These are phyloP conservation scores for Riparia riparia DNA, from an alignment of 2,113 vertebrate species.

Conservation along the genomic window DNA sequence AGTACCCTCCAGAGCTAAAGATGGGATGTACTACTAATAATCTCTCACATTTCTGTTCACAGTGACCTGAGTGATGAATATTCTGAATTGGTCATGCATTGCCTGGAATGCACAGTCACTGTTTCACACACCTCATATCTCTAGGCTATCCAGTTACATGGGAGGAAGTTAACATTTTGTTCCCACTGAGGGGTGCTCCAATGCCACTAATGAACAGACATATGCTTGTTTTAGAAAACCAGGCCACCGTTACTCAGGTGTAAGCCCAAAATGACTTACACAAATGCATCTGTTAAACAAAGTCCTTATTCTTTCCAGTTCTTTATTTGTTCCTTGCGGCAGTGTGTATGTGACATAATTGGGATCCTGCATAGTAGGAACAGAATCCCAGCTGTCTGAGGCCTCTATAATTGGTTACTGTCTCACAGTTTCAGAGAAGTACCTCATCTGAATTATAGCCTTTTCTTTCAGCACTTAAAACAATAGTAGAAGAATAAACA, in stretches of 20 bases:
- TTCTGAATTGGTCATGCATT: background rate
- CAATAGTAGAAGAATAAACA: background rate
- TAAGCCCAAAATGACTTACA: background rate
- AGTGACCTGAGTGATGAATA: background rate
- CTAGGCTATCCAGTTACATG: background rate
- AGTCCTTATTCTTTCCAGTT: background rate
- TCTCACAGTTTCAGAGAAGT: background rate
- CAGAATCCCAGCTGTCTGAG: background rate
- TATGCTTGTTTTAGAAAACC: background rate
- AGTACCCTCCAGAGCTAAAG: background rate
- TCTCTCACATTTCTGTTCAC: background rate
- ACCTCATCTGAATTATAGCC: background rate
- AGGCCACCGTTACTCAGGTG: background rate
- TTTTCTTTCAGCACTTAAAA: background rate
- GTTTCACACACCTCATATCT: background rate
- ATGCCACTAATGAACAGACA: background rate
- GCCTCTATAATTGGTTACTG: background rate
- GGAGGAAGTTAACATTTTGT: background rate
- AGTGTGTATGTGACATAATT: background rate
- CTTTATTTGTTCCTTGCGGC: background rate
- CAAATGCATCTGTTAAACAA: background rate
- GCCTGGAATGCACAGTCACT: background rate
- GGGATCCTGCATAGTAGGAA: background rate
- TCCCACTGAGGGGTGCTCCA: background rate
- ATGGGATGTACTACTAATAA: background rate